phyloP scores from a whole-genome alignment of 2,888 invertebrate genomes.

The Portevinia maculata region DNA sequence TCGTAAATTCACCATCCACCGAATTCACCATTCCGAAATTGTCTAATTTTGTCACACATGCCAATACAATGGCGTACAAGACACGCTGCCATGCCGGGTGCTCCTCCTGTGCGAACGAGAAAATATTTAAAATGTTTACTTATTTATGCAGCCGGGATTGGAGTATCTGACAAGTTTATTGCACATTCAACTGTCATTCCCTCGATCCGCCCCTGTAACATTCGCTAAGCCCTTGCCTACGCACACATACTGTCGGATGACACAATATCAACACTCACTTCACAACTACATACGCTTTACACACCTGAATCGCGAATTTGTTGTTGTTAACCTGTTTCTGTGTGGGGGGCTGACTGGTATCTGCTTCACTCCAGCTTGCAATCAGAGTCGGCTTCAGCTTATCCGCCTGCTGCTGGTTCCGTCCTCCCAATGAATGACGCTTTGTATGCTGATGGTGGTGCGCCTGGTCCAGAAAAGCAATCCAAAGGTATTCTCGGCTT shows the following conservation, averaged over 20 bases:
- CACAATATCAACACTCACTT: constrained; percentile 55
- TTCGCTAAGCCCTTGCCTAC: constrained; percentile 10
- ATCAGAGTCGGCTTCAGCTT: constrained; percentile 9
- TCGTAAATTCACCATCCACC: constrained; percentile 40
- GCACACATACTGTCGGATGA: constrained; percentile 31
- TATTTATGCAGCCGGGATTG: constrained; percentile 54
- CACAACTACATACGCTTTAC: constrained; percentile 42
- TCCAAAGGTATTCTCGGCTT: constrained; percentile 39
- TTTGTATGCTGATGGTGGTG: constrained; percentile 1
- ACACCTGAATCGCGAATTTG: constrained; percentile 57
- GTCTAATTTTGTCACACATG: constrained; percentile 56
- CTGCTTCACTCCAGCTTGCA: background rate
- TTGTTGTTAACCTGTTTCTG: constrained; percentile 63
- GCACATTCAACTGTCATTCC: constrained; percentile 44
- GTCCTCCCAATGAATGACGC: constrained; percentile 10
- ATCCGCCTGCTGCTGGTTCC: constrained; percentile 23
- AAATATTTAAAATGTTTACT: constrained; percentile 3
- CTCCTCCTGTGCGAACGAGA: constrained; percentile 8
- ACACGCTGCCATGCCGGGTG: background rate
- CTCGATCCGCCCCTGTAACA: constrained; percentile 31
- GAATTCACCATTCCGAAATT: constrained; percentile 25
- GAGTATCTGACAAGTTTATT: constrained; percentile 68
- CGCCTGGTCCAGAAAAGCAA: constrained; percentile 29
- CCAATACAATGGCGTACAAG: constrained; percentile 24
- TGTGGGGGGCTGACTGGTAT: constrained; percentile 43